Evolutionary conservation across 2,113 vertebrate species (phyloP).

Genomic region (Serinus canaria): DNA sequence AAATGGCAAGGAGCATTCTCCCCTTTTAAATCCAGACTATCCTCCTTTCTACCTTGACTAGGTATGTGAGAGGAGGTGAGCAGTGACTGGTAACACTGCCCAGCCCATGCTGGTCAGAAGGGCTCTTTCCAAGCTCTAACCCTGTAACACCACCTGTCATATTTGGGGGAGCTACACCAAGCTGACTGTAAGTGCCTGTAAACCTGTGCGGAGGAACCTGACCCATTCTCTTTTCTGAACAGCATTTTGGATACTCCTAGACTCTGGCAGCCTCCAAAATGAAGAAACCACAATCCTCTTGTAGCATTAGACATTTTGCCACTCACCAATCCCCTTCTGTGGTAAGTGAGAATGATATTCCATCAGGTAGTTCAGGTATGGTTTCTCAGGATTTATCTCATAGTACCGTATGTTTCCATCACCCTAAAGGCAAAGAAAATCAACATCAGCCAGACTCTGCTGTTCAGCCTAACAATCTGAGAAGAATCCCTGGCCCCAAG

Average conservation of each 20-base stretch:
- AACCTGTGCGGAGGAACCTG: neutral
- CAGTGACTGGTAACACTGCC: neutral
- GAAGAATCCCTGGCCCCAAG: neutral
- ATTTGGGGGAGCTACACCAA: neutral
- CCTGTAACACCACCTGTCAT: neutral
- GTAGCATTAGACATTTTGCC: neutral
- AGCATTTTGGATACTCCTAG: neutral
- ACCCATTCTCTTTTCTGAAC: neutral
- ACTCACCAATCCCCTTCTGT: conserved; percentile 92
- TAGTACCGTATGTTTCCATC: conserved; percentile 94
- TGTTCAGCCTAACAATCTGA: neutral
- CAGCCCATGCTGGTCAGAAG: neutral
- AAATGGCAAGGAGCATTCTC: neutral
- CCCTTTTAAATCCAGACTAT: neutral
- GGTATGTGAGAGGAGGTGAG: neutral
- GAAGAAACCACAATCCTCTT: neutral
- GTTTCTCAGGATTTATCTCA: conserved; percentile 85
- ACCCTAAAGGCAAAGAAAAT: conserved; percentile 73
- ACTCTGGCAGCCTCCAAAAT: neutral
- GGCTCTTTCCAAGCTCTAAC: neutral
- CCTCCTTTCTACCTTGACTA: neutral
- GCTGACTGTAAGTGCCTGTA: neutral
- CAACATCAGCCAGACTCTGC: neutral
- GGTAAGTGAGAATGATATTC: conserved; percentile 86
- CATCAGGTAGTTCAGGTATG: conserved; percentile 84